These are phyloP conservation scores for Limnothrissa miodon DNA, from an alignment of 2,113 vertebrate species.

Conservation along the genomic window DNA sequence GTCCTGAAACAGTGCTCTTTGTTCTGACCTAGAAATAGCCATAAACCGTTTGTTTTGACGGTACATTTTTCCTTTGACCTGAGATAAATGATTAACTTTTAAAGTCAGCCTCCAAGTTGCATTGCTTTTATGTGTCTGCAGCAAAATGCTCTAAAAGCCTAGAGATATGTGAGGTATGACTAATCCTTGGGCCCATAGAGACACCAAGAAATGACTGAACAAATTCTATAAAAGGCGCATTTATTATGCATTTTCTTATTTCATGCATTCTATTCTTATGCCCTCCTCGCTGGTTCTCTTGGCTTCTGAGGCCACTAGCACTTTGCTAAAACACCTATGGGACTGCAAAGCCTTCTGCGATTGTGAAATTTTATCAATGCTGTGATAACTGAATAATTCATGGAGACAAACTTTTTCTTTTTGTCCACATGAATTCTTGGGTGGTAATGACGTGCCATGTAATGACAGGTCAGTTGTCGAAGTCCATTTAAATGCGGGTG, in stretches of 20 bases:
- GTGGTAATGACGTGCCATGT: neutral
- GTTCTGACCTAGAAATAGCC: neutral
- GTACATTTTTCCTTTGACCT: neutral
- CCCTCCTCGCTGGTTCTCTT: neutral
- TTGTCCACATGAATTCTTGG: neutral
- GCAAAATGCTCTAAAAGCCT: neutral
- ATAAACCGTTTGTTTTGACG: neutral
- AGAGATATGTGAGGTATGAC: neutral
- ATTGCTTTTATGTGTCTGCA: conserved; percentile 4
- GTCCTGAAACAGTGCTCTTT: neutral
- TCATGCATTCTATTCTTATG: neutral
- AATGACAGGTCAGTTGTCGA: neutral
- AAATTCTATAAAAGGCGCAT: conserved; percentile 9
- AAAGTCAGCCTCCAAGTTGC: neutral
- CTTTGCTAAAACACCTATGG: neutral
- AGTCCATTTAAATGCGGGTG: neutral
- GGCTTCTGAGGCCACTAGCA: neutral
- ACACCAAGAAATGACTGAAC: neutral
- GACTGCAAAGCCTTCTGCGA: neutral
- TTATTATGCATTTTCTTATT: conserved; percentile 20
- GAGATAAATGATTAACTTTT: neutral
- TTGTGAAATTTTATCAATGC: neutral
- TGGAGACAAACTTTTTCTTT: neutral
- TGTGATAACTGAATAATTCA: neutral
- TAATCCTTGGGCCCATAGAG: neutral